Base-by-base conservation (phyloP, 2,797 vertebrate species). In the Salmo trutta region DNA sequence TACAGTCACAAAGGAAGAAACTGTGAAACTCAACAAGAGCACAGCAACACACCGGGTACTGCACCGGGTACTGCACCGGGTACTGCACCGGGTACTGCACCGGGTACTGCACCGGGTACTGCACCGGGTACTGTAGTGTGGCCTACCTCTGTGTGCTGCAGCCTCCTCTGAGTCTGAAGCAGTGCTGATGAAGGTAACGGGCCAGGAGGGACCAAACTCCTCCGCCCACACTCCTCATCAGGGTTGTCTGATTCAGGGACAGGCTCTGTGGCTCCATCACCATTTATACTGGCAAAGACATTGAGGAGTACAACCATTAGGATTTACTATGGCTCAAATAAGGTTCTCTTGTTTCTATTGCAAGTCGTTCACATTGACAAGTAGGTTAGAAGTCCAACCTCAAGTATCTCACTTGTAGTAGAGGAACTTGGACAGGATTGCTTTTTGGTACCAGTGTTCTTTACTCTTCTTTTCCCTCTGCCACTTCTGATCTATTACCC, bases 401-500 rank as follows among this genome's bases (percentile, higher is more conserved):
- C 10, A 47, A 47, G 10, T 12, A 10, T 10, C 71, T 94, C 56
- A 97, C 98, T 98, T 99, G 93, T 99, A 98, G 88, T 99, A 99
- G 4, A 99, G 94, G 82, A 99, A 99, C 90, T 99, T 99, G 67
- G 98, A 99, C 70, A 99, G 94, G 86, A 99, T 99, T 31, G 98
- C 98, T 92, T 98, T 98, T 89, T 99, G 98, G 88, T 99, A 98
- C 97, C 97, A 99, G 67, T 99, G 97, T 72, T 99, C 98, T 89
- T 98, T 99, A 88, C 98, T 99, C 85, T 99, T 99, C 90, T 99
- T 99, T 90, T 99, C 99, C 76, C 98, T 93, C 88, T 99, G 97
- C 97, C 98, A 99, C 84, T 99, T 99, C 89, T 98, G 96, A 92
- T 99, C 98, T 51, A 98, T 96, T 52, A 99, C 91, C 59, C 97